phyloP scores from a whole-genome alignment of 2,797 vertebrate species.

The Mus caroli region DNA sequence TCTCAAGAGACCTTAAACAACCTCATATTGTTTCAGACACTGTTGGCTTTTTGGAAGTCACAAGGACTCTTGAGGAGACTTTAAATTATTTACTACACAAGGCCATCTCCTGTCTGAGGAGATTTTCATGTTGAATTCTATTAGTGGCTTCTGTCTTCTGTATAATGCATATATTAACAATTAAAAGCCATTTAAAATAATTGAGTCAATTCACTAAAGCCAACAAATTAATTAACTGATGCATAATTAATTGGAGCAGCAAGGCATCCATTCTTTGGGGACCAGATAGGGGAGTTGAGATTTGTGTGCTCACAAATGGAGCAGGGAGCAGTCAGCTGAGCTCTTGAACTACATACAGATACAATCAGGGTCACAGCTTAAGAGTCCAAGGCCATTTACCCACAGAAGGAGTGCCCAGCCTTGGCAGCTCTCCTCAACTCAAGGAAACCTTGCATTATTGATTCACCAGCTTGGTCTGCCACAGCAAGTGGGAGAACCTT shows the following conservation, averaged over 20 bases:
- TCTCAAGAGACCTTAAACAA: constrained; percentile 24
- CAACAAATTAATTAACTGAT: constrained; percentile 84
- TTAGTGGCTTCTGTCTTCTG: constrained; percentile 75
- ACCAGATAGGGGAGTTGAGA: constrained; percentile 63
- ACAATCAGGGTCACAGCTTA: constrained; percentile 8
- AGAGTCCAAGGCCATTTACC: neutral
- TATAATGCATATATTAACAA: constrained; percentile 80
- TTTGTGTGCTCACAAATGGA: constrained; percentile 58
- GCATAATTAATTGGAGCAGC: constrained; percentile 79
- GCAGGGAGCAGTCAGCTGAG: neutral
- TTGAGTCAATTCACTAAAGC: constrained; percentile 79
- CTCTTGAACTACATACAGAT: constrained; percentile 46
- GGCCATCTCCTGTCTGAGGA: constrained; percentile 69
- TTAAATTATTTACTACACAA: constrained; percentile 76
- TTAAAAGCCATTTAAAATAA: constrained; percentile 83
- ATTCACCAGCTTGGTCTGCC: neutral
- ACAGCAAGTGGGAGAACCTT: neutral
- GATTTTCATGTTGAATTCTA: constrained; percentile 75
- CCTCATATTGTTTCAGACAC: neutral
- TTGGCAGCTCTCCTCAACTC: neutral
- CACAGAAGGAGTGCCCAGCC: neutral
- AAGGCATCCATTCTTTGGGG: constrained; percentile 67
- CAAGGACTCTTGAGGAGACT: constrained; percentile 50
- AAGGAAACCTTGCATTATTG: neutral
- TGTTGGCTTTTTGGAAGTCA: constrained; percentile 47